Conservation (phyloP, 2,113 vertebrate genomes). For the Oncorhynchus tshawytscha region DNA sequence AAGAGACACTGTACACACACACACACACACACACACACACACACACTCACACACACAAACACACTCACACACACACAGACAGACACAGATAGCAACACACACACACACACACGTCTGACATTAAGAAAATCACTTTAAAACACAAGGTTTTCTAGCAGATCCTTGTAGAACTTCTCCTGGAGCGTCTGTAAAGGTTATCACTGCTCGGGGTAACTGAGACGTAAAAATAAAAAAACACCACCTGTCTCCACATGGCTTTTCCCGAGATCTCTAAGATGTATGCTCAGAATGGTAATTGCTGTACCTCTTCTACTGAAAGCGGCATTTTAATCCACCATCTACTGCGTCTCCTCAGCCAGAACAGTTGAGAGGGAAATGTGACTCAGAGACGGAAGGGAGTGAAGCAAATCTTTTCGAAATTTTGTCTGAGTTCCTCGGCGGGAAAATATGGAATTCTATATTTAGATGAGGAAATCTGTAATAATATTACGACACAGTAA, state of each 20-base stretch:
- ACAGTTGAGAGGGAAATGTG: constrained; percentile 59
- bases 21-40: no score
- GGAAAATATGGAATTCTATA: no score
- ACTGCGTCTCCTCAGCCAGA: constrained; percentile 54
- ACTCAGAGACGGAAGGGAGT: constrained; percentile 37
- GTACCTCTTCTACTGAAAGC: constrained; percentile 54
- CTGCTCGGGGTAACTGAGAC: constrained; percentile 43
- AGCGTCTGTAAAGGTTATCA: constrained; percentile 47
- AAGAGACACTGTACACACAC: constrained; percentile 5
- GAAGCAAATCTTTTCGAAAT: constrained; percentile 42
- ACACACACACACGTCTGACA: not conserved
- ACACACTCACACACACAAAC: no score
- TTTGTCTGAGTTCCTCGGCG: constrained; percentile 9
- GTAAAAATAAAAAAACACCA: constrained; percentile 15
- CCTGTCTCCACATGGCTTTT: constrained; percentile 19
- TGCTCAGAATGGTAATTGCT: constrained; percentile 57
- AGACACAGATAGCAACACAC: not conserved
- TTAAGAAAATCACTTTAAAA: constrained; percentile 14
- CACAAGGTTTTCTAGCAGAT: constrained; percentile 2
- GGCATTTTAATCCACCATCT: constrained; percentile 58
- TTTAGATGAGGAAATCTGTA: no score
- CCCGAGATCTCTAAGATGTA: constrained; percentile 5
- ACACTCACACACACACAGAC: not conserved
- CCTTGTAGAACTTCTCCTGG: no score
- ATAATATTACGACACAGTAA: no score